Base-by-base conservation (phyloP, 2,888 invertebrate genomes). In the Oscheius sp. region DNA sequence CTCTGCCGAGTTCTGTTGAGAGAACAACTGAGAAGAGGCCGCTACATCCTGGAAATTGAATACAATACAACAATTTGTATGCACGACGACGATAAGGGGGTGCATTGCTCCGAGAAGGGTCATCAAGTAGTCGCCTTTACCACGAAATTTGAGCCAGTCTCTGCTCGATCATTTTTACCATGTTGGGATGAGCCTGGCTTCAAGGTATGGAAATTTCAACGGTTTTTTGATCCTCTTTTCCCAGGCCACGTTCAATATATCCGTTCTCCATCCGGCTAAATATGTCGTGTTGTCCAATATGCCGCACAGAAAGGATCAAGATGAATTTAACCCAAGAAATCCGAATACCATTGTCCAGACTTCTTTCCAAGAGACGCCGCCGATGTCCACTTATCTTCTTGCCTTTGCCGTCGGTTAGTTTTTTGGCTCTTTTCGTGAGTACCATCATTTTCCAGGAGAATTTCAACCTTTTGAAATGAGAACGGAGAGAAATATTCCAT, bases 381-480 rank as follows among this genome's bases (percentile, higher is more conserved):
- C 85, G 69, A 90, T 90, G 90, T 89, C 89, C 0, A 87, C 89
- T 3, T 90, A 90, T 77, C 86, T 90, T 13, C 55, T 88, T n/a
- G 87, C 86, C 21, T 81, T 88, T 71, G 89, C 85, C 1, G 79
- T 88, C 52, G 86, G 87, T 83, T n/a, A 72, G 80, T 72, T 25
- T 13, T 21, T 18, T 21, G 18, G 3, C 21, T 7, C 6, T 16
- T 27, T 21, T 25, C 13, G n/a, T n/a, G n/a, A n/a, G n/a, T n/a
- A n/a, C n/a, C n/a, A n/a, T n/a, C n/a, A n/a, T n/a, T n/a, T n/a
- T n/a, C n/a, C 74, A 82, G 84, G 84, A 7, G 83, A 86, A 45
- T 86, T 86, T 27, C 79, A 79, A 6, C 75, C 78, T 41, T 59
- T 87, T 16, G 86, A 88, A 73, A 73, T 82, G 68, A 71, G 82